Conservation (phyloP, 2,113 vertebrate species). For the Eudyptes chrysolophus region DNA sequence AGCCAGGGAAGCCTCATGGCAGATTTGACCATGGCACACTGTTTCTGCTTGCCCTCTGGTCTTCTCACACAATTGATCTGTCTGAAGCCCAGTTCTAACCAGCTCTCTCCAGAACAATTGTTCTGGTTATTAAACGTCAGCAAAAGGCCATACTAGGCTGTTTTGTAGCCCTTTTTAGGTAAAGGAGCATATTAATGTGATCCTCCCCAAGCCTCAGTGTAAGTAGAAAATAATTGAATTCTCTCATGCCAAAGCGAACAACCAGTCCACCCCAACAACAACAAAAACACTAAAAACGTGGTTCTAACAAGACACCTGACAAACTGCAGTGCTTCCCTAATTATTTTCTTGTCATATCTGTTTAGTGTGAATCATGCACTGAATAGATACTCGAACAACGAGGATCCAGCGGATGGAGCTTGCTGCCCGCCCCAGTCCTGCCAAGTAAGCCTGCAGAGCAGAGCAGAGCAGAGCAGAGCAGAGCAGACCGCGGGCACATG, state of each 20-base stretch:
- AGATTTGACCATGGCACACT: background rate
- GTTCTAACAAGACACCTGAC: conserved; percentile 56
- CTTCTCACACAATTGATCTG: background rate
- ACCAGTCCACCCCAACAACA: conserved; percentile 15
- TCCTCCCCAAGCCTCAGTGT: background rate
- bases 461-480: background rate
- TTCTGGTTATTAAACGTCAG: background rate
- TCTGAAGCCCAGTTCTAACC: background rate
- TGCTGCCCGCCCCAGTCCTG: background rate
- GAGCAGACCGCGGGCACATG: fast-evolving
- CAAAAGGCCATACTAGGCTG: background rate
- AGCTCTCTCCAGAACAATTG: background rate
- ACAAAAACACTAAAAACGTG: background rate
- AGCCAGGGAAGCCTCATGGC: background rate
- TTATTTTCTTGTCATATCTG: conserved; percentile 49
- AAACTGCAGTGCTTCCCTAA: conserved; percentile 50
- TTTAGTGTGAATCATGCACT: conserved; percentile 14
- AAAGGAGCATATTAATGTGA: conserved; percentile 21
- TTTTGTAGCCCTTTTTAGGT: background rate
- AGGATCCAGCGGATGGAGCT: background rate
- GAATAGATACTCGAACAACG: background rate
- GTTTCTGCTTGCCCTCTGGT: background rate
- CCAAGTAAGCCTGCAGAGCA: background rate
- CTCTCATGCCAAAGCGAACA: background rate
- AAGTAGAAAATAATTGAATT: conserved; percentile 55